Evolutionary conservation across 2,888 invertebrate species (phyloP), one percentile per base, ranked within the genome.

Genomic region (Catocala fraxini): DNA sequence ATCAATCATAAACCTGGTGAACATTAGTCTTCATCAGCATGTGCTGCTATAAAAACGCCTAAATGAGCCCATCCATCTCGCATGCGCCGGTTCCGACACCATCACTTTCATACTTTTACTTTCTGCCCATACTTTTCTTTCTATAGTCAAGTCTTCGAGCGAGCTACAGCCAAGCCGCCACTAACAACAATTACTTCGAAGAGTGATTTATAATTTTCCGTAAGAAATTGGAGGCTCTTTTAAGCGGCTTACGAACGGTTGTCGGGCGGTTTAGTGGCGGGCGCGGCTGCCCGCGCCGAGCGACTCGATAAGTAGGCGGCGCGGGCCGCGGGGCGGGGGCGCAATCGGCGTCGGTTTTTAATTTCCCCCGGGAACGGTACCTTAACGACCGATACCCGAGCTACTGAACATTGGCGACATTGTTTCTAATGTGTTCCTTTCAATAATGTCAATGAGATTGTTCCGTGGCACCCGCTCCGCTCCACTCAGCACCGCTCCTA

Each of bases 291-390:
- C 71, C 56, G 51, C 67, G 46, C 10, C 12, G 74, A 72, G 75
- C 64, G 68, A 64, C 58, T 63, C 76, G 75, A 79, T 82, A 79
- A 83, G 77, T 76, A 73, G 77, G 64, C 59, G 73, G 73, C 62
- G 71, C 59, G 63, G 70, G n/a, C 41, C 42, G 39, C 11, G 51
- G 51, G 39, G 76, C 61, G 71, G 68, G 62, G 69, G 43, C 65
- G 61, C 71, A 71, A 74, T 77, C 73, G 75, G 68, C 61, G 73
- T 65, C 57, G 72, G 70, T 70, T 75, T 76, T 73, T 84, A 82
- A 84, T 84, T 84, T 84, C 84, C 84, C 84, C 60, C 72, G 78
- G 77, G 84, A 74, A 54, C 61, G 54, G 70, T 72, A 73, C 73
- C 70, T 70, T 73, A 74, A 77, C 80, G 73, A 72, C 69, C 66